phyloP scores from a whole-genome alignment of 2,888 invertebrate species.

The Drosophila ezoana region DNA sequence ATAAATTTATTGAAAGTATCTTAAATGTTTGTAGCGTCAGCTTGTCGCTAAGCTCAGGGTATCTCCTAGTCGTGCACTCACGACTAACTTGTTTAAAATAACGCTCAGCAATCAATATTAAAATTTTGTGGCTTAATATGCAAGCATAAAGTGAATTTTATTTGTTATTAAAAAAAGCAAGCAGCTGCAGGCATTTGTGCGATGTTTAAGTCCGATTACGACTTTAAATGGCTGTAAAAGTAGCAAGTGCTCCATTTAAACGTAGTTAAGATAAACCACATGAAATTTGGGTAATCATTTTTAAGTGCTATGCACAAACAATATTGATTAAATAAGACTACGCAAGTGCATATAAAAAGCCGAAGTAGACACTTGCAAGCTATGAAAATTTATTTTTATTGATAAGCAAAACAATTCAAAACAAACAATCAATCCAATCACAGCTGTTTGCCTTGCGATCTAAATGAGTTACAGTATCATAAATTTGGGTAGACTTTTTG shows the following conservation, averaged over 20 bases:
- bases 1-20: too few relatives aligned
- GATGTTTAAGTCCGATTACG: conserved; percentile 1
- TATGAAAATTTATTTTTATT: too few relatives aligned
- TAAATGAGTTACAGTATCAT: too few relatives aligned
- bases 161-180: not conserved
- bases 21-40: too few relatives aligned
- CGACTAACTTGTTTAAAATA: not conserved
- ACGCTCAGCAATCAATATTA: conserved; percentile 16
- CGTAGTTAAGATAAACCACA: not conserved
- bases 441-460: too few relatives aligned
- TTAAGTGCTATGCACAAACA: conserved; percentile 1
- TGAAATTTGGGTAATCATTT: conserved; percentile 16
- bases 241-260: not conserved
- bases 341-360: not conserved
- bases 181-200: not conserved
- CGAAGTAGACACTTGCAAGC: too few relatives aligned
- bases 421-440: too few relatives aligned
- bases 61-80: too few relatives aligned
- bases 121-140: conserved; percentile 12
- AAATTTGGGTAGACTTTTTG: too few relatives aligned
- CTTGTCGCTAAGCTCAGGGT: too few relatives aligned
- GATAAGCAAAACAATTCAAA: too few relatives aligned
- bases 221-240: conserved; percentile 14
- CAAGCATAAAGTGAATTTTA: conserved; percentile 3
- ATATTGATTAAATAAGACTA: conserved; percentile 8